Evolutionary conservation across 2,113 vertebrate genomes (phyloP), one percentile per base, ranked within the genome.

Genomic region (Perccottus glenii): DNA sequence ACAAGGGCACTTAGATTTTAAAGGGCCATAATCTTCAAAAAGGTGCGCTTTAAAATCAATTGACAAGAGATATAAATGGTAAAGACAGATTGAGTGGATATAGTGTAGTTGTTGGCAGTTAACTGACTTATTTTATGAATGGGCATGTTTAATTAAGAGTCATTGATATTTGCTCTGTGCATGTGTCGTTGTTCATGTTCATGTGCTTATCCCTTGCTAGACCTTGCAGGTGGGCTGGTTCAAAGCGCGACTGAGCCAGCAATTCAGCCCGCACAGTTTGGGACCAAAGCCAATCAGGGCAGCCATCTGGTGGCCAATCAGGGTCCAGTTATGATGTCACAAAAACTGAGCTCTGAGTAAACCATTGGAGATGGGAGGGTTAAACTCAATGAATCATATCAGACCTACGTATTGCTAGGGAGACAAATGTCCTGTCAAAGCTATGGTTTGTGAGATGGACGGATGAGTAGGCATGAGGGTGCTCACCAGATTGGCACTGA

Each of bases 231-330:
- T 88, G 84, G 83, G 86, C 70, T 87, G 76, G 83, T 87, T 83
- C 84, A 88, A 77, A 81, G 80, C 68, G 80, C 76, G 78, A 85
- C 83, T 83, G 79, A 85, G 78, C 82, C 80, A 82, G 67, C 87
- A 87, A 89, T 88, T 91, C 85, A 89, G 79, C 77, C 80, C 9
- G 83, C 80, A 63, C 85, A 88, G 77, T 88, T 89, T 90, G 84
- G 90, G 86, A 76, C 19, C 50, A 56, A 69, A 78, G 90, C 90
- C 90, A 92, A 84, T 87, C 86, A 87, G 84, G 81, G 81, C 83
- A 85, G 86, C 86, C 88, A 89, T 91, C 90, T 91, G 89, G 85
- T 88, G 86, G 88, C 90, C 91, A 91, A 91, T 91, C 89, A 89
- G 83, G 81, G 83, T 70, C 73, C 83, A 58, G 85, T 78, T 85